Conservation (phyloP, 2,113 vertebrate species). For the Notothenia rossii region DNA sequence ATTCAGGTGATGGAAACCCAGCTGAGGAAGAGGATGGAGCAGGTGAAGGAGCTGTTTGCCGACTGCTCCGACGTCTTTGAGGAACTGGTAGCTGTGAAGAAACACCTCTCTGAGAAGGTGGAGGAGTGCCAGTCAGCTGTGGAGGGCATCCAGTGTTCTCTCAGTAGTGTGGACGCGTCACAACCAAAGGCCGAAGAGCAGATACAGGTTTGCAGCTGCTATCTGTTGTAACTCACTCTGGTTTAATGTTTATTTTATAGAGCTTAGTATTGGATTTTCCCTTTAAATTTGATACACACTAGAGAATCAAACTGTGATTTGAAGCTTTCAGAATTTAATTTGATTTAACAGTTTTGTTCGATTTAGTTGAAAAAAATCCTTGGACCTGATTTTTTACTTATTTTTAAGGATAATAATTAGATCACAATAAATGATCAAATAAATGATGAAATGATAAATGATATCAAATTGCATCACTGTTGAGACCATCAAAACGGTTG, state of each 20-base stretch:
- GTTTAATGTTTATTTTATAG: not conserved
- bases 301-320: too few relatives aligned
- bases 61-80: conserved; percentile 82
- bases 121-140: conserved; percentile 67
- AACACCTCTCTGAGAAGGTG: conserved; percentile 77
- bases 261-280: not conserved
- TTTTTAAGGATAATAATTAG: too few relatives aligned
- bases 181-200: conserved; percentile 51
- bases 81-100: conserved; percentile 80
- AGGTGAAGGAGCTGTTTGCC: conserved; percentile 83
- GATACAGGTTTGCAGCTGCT: conserved; percentile 68
- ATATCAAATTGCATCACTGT: too few relatives aligned
- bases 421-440: too few relatives aligned
- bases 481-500: too few relatives aligned
- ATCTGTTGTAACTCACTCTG: not conserved
- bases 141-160: conserved; percentile 67
- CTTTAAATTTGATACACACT: too few relatives aligned
- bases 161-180: conserved; percentile 54
- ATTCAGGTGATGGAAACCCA: conserved; percentile 79
- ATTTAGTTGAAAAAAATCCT: too few relatives aligned
- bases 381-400: too few relatives aligned
- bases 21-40: conserved; percentile 82
- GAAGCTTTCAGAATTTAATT: too few relatives aligned
- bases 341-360: too few relatives aligned
- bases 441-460: too few relatives aligned